Percentiles rank a stretch among this genome's conserved stretches.
These are phyloP conservation scores for Idaea aversata DNA, from an alignment of 2,888 invertebrate genomes.

Conservation along the genomic window DNA sequence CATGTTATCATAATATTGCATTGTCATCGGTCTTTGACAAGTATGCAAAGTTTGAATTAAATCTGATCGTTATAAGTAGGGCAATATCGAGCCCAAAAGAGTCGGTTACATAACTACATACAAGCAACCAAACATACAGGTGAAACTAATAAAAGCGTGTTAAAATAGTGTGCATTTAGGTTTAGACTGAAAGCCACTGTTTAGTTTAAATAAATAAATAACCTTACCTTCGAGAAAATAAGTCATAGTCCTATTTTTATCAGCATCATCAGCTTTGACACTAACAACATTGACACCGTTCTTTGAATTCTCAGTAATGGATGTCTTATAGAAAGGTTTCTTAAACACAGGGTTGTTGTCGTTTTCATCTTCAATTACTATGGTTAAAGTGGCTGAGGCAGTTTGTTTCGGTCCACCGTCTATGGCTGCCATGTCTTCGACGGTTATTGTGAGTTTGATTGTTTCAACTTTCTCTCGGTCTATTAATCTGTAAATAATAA, in stretches of 20 bases:
- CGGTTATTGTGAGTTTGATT: slow-evolving; percentile 87
- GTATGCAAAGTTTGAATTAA: no score
- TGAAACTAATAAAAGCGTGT: no score
- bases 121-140: no score
- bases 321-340: slow-evolving; percentile 87
- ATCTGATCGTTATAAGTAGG: no score
- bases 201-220: background rate
- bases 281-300: slow-evolving; percentile 89
- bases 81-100: no score
- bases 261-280: slow-evolving; percentile 91
- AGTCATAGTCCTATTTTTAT: slow-evolving; percentile 90
- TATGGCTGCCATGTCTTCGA: slow-evolving; percentile 91
- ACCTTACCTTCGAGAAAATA: slow-evolving; percentile 86
- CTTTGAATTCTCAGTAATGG: slow-evolving; percentile 93
- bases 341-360: slow-evolving; percentile 94
- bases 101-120: no score
- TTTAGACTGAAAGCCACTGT: no score
- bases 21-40: no score
- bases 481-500: slow-evolving; percentile 79
- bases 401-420: slow-evolving; percentile 85
- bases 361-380: slow-evolving; percentile 91
- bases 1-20: no score
- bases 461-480: slow-evolving; percentile 92
- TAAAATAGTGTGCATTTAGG: no score
- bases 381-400: slow-evolving; percentile 85